Evolutionary conservation across 2,113 vertebrate genomes (phyloP).

Genomic region (Chitala chitala): DNA sequence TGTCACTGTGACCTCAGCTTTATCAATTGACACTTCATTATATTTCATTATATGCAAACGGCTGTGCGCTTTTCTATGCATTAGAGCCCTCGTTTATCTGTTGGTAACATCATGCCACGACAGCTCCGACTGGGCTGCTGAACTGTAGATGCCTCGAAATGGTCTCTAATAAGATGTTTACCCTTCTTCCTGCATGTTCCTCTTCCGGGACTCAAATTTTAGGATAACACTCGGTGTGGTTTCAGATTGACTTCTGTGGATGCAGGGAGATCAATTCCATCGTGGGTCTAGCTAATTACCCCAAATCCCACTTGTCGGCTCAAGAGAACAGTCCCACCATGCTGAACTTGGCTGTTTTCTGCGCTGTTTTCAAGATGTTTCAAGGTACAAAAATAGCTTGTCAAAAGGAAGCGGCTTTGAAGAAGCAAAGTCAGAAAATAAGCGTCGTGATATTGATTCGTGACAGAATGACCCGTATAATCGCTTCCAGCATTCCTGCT

Average conservation of each 20-base stretch:
- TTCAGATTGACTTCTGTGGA: too few species aligned
- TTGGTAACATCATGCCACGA: background rate
- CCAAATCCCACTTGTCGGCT: too few species aligned
- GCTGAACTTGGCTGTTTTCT: background rate
- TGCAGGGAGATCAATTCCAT: too few species aligned
- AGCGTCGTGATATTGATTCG: background rate
- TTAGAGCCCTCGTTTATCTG: background rate
- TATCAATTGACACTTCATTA: conserved; percentile 19
- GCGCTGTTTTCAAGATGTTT: background rate
- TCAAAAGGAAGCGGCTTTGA: background rate
- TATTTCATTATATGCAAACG: background rate
- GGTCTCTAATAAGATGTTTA: background rate
- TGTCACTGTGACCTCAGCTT: background rate
- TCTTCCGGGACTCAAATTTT: too few species aligned
- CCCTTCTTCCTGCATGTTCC: background rate
- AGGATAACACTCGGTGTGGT: too few species aligned
- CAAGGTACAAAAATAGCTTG: background rate
- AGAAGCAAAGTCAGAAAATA: conserved; percentile 6
- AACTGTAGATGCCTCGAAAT: too few species aligned
- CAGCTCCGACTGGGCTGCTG: background rate
- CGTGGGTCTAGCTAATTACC: too few species aligned
- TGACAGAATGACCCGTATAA: conserved; percentile 14
- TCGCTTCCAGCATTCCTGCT: background rate
- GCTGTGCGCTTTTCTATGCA: background rate
- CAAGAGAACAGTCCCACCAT: too few species aligned